Percentiles rank a stretch among this genome's conserved stretches.
These are phyloP conservation scores for Sigmodon hispidus DNA, from an alignment of 2,113 vertebrate genomes.

Conservation along the genomic window DNA sequence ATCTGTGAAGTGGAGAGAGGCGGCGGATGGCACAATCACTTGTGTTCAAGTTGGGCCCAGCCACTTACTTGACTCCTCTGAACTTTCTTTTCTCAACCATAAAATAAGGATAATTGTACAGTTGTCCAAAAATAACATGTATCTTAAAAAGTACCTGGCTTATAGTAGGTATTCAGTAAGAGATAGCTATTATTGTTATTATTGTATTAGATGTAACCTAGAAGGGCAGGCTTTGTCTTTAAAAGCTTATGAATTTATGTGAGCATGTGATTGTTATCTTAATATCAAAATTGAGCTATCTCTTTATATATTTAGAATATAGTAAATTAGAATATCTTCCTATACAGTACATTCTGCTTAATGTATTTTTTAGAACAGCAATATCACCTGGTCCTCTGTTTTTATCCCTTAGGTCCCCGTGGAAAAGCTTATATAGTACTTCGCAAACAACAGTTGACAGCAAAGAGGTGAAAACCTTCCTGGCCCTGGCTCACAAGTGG, in stretches of 20 bases:
- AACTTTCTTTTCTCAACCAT: not conserved
- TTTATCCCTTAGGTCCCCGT: conserved; percentile 69
- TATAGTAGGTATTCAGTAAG: conserved; percentile 2
- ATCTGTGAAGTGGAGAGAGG: not conserved
- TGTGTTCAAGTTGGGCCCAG: not conserved
- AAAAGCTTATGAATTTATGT: not conserved
- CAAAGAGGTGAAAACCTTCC: conserved; percentile 92
- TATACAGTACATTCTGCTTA: not conserved
- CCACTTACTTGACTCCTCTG: not conserved
- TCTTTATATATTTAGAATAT: not conserved
- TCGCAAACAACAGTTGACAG: conserved; percentile 91
- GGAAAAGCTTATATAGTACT: conserved; percentile 77
- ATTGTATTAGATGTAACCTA: conserved; percentile 2
- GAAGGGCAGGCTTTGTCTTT: conserved; percentile 32
- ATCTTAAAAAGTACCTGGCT: not conserved
- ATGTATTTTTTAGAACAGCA: not conserved
- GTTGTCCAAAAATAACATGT: not conserved
- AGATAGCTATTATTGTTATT: not conserved
- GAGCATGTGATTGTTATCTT: not conserved
- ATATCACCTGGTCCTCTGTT: conserved; percentile 44
- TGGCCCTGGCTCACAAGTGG: conserved; percentile 92
- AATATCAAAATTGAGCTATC: not conserved
- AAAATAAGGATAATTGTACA: not conserved
- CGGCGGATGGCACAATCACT: not conserved
- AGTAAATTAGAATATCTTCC: conserved; percentile 25